Conservation (phyloP, 2,113 vertebrate genomes). For the Caranx melampygus region DNA sequence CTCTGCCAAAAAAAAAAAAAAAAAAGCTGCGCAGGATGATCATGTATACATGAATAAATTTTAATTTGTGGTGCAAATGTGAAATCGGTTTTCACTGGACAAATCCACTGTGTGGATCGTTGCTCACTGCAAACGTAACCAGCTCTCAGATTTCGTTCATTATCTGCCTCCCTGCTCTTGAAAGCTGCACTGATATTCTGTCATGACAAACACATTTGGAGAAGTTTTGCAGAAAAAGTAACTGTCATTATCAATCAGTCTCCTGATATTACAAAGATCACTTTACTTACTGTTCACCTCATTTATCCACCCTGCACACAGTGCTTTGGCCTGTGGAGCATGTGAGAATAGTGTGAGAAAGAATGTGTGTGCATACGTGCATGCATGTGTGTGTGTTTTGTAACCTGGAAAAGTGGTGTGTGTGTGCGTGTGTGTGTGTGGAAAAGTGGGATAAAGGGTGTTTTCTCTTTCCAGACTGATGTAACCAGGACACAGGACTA, state of each 20-base stretch:
- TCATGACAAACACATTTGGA: neutral
- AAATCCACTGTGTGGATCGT: neutral
- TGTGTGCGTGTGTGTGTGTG: neutral
- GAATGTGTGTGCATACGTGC: neutral
- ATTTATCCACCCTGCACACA: neutral
- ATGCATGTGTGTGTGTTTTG: neutral
- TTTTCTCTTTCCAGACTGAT: neutral
- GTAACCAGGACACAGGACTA: neutral
- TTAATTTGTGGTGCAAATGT: neutral
- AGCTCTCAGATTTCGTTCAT: neutral
- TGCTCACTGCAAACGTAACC: neutral
- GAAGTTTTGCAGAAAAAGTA: too few relatives aligned
- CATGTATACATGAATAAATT: neutral
- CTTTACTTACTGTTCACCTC: neutral
- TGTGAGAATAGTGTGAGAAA: neutral
- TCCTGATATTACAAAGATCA: neutral
- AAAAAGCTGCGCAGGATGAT: neutral
- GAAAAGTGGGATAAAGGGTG: neutral
- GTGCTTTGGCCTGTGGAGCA: neutral
- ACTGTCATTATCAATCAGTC: neutral
- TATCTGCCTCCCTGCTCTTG: neutral
- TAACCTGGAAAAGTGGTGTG: neutral
- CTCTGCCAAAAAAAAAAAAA: neutral
- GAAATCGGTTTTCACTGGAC: neutral
- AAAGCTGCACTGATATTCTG: neutral